These are phyloP conservation scores for Mugil cephalus DNA, from an alignment of 2,113 vertebrate species.

Conservation along the genomic window DNA sequence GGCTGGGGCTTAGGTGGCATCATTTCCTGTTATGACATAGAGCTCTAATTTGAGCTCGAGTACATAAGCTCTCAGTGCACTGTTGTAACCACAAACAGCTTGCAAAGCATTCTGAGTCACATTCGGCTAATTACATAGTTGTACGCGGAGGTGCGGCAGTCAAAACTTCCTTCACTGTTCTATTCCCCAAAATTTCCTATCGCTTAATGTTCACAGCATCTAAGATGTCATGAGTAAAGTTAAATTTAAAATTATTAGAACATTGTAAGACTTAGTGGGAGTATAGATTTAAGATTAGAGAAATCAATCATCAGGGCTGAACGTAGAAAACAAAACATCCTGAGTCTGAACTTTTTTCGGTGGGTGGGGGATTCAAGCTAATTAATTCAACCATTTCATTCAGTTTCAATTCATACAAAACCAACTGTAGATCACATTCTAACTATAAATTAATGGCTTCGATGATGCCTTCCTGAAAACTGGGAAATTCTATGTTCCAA, in stretches of 20 bases:
- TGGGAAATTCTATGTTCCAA: too few species aligned
- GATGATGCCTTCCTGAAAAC: too few species aligned
- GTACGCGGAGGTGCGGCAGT: not conserved
- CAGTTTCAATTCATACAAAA: too few species aligned
- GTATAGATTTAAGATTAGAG: not conserved
- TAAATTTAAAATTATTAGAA: not conserved
- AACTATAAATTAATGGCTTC: too few species aligned
- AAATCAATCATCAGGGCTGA: too few species aligned
- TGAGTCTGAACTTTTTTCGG: too few species aligned
- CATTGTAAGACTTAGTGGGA: not conserved
- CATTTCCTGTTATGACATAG: slow-evolving; percentile 77
- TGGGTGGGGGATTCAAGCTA: too few species aligned
- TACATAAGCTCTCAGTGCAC: slow-evolving; percentile 35
- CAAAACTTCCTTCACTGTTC: slow-evolving; percentile 15
- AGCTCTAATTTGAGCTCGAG: slow-evolving; percentile 55
- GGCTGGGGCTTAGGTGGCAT: slow-evolving; percentile 51
- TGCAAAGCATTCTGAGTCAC: slow-evolving; percentile 53
- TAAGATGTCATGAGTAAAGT: not conserved
- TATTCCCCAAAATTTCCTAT: slow-evolving; percentile 8
- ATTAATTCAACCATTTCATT: too few species aligned
- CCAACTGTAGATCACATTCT: too few species aligned
- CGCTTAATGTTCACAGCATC: not conserved
- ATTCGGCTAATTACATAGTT: slow-evolving; percentile 17
- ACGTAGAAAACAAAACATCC: too few species aligned
- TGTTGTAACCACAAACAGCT: slow-evolving; percentile 54